Conservation (phyloP, 2,797 vertebrate species). For the Emydoidea blandingii region DNA sequence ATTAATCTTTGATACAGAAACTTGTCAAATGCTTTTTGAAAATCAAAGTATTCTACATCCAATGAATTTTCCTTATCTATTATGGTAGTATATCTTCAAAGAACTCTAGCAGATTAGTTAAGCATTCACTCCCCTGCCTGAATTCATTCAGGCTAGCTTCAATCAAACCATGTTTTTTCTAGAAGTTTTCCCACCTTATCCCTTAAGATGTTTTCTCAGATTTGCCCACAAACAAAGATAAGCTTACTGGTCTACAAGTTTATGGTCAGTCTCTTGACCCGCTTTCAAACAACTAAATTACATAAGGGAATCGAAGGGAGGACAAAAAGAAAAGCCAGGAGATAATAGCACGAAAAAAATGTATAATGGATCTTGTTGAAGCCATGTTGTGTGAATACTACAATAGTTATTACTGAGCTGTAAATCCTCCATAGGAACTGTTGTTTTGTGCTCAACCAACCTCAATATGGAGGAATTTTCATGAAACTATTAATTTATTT, state of each 20-base stretch:
- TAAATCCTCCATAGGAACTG: background rate
- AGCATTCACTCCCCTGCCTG: background rate
- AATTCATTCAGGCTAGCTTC: background rate
- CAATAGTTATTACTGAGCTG: background rate
- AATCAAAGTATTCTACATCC: background rate
- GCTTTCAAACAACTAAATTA: background rate
- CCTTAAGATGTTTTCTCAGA: background rate
- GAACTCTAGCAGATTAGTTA: conserved; percentile 22
- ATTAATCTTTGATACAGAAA: conserved; percentile 26
- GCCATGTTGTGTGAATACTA: background rate
- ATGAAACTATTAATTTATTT: background rate
- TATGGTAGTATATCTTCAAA: conserved; percentile 35
- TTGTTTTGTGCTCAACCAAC: background rate
- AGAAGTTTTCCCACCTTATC: background rate
- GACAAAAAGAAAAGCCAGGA: background rate
- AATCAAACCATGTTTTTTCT: conserved; percentile 23
- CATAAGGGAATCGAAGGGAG: background rate
- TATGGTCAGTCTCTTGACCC: background rate
- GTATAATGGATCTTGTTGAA: background rate
- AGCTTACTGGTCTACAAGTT: background rate
- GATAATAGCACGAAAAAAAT: background rate
- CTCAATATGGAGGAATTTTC: background rate
- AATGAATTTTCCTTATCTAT: conserved; percentile 53
- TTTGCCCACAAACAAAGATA: conserved; percentile 1
- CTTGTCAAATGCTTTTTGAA: background rate